Base-by-base conservation (phyloP, 2,113 vertebrate genomes). In the Syngnathus floridae region DNA sequence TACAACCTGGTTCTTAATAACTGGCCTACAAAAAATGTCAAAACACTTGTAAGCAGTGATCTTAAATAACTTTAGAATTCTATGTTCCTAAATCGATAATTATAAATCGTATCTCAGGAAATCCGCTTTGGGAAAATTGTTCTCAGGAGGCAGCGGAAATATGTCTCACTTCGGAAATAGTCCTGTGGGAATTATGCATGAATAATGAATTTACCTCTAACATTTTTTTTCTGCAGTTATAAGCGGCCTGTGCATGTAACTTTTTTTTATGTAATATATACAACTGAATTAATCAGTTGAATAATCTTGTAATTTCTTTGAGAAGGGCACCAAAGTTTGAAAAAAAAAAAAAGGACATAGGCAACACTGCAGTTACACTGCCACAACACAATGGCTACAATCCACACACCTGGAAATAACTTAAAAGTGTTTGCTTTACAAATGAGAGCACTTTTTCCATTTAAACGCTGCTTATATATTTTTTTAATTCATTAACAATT, bases 101-200 rank as follows among this genome's bases (percentile, higher is more conserved):
- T 41, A 7, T 8, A 22, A 61, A 61, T n/a, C 4, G 56, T 37
- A 35, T n/a, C 26, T 60, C 17, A 21, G 58, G 58, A 41, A 41
- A 62, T 43, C n/a, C 16, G 19, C 62, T 49, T n/a, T 49, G 7
- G 45, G 26, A 63, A 63, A 63, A 49, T 49, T 31, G 8, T 36
- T 31, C 62, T 35, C 62, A 5, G 13, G 31, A n/a, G 62, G 46
- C 17, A n/a, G 31, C 31, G 19, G 17, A 64, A 64, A 64, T 64
- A 36, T 64, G 26, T 37, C 41, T 62, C 62, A n/a, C 22, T 45
- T 46, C 21, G 2, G 21, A 62, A 45, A 13, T 41, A 62, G 43
- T 37, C 62, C 45, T 19, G 16, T 49, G 43, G 17, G 62, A 64
- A 64, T 49, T 37, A 64, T 64, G 45, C 45, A 64, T 35, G 31